phyloP scores from a whole-genome alignment of 2,888 invertebrate genomes.

The Amorpha juglandis region DNA sequence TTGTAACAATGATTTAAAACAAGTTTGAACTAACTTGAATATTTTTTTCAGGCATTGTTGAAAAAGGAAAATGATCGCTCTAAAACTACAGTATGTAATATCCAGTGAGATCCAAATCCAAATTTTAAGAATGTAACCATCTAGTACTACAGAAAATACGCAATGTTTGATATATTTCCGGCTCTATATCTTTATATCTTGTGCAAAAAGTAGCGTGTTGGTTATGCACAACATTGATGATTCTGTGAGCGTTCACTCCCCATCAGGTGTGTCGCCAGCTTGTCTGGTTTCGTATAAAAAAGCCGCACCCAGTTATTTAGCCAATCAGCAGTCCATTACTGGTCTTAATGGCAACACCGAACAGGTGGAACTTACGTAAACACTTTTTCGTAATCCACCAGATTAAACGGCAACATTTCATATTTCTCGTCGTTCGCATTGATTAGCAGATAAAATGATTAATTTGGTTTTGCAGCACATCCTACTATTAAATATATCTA shows the following conservation, averaged over 20 bases:
- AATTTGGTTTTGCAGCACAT: constrained; percentile 11
- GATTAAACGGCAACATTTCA: constrained; percentile 42
- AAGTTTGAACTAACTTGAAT: too few relatives aligned
- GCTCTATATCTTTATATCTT: too few relatives aligned
- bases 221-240: not conserved
- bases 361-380: constrained; percentile 51
- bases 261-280: not conserved
- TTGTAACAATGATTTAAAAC: too few relatives aligned
- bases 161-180: too few relatives aligned
- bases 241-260: not conserved
- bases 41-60: too few relatives aligned
- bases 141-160: too few relatives aligned
- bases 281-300: constrained; percentile 8
- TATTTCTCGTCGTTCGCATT: constrained; percentile 28
- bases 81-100: too few relatives aligned
- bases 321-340: constrained; percentile 15
- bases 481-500: not conserved
- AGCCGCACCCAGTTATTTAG: constrained; percentile 12
- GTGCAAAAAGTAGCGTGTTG: too few relatives aligned
- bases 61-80: too few relatives aligned
- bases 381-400: constrained; percentile 53
- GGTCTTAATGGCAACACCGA: not conserved
- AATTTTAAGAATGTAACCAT: too few relatives aligned
- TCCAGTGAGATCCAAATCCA: too few relatives aligned
- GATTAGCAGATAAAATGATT: not conserved